These are phyloP conservation scores for Cataglyphis rosenhaueri DNA, from an alignment of 2,888 invertebrate species.

Conservation along the genomic window DNA sequence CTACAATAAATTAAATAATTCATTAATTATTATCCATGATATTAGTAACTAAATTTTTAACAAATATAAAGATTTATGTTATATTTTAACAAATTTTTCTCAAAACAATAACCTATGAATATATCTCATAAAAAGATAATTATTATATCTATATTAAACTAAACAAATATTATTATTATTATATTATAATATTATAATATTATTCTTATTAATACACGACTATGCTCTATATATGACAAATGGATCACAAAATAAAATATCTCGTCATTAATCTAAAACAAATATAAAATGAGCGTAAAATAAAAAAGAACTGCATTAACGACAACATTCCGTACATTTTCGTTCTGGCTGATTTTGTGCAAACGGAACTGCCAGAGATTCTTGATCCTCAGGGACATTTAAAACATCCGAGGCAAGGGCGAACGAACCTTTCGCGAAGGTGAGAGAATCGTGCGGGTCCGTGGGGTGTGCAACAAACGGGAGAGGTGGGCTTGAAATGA, in stretches of 20 bases:
- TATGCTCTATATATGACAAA: not conserved
- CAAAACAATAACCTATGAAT: not conserved
- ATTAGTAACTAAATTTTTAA: not conserved
- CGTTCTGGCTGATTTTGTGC: not conserved
- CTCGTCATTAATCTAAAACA: not conserved
- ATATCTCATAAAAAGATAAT: not conserved
- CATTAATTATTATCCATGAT: not conserved
- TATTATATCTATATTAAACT: not conserved
- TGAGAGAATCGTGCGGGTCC: slow-evolving; percentile 32
- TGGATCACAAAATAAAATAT: not conserved
- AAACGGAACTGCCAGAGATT: slow-evolving; percentile 35
- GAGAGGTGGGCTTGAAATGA: slow-evolving; percentile 55
- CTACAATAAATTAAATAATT: not conserved
- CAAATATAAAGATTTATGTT: not conserved
- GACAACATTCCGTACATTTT: not conserved
- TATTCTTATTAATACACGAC: not conserved
- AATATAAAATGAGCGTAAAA: not conserved
- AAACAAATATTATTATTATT: not conserved
- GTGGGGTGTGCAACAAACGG: not conserved
- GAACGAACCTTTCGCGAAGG: slow-evolving; percentile 56
- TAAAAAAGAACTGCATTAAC: not conserved
- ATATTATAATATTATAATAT: no score
- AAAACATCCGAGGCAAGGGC: slow-evolving; percentile 44
- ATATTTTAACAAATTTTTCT: not conserved
- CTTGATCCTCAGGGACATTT: slow-evolving; percentile 32